These are phyloP conservation scores for Odontesthes bonariensis DNA, from an alignment of 2,113 vertebrate species.

Conservation along the genomic window DNA sequence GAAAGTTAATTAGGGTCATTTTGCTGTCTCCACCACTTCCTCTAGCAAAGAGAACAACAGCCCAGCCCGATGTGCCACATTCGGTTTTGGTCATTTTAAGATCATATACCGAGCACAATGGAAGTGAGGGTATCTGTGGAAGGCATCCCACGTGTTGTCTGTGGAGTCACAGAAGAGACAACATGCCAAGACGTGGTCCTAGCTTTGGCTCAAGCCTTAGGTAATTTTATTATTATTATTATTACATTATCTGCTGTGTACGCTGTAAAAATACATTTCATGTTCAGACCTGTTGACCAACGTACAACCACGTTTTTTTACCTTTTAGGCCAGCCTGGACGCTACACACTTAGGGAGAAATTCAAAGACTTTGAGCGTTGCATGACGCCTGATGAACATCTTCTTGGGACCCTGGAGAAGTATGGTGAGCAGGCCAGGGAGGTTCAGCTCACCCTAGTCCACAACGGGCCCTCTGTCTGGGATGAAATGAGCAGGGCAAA, in stretches of 20 bases:
- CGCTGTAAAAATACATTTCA: neutral
- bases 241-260: neutral
- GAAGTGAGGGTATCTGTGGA: slow-evolving; percentile 85
- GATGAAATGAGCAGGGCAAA: slow-evolving; percentile 50
- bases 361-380: slow-evolving; percentile 84
- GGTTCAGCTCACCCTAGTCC: slow-evolving; percentile 80
- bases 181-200: slow-evolving; percentile 86
- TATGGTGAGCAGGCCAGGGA: slow-evolving; percentile 83
- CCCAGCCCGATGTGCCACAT: neutral
- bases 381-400: slow-evolving; percentile 75
- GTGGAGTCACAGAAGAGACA: slow-evolving; percentile 82
- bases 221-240: slow-evolving; percentile 74
- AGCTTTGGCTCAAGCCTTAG: slow-evolving; percentile 80
- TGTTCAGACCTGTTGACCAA: neutral
- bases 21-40: slow-evolving; percentile 43
- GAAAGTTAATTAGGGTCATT: slow-evolving; percentile 35
- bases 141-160: slow-evolving; percentile 81
- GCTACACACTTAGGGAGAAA: slow-evolving; percentile 82
- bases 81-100: neutral
- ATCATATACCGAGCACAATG: slow-evolving; percentile 66
- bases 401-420: slow-evolving; percentile 80
- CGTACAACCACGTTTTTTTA: neutral
- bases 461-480: slow-evolving; percentile 62
- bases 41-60: neutral
- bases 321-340: slow-evolving; percentile 79